These are phyloP conservation scores for Diorhabda sublineata DNA, from an alignment of 1,140 invertebrate genomes.

Conservation along the genomic window DNA sequence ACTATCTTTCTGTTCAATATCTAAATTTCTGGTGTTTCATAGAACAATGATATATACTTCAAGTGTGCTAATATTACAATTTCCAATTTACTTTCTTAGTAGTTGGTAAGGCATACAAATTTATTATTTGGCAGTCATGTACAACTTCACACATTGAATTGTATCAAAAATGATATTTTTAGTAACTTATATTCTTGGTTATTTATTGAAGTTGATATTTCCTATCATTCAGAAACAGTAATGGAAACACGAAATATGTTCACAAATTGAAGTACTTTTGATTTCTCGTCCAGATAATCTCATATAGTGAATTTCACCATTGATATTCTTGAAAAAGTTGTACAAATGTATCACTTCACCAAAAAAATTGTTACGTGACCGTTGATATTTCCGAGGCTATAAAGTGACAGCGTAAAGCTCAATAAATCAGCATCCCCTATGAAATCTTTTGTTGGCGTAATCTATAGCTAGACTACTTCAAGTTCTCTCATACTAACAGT, in stretches of 20 bases:
- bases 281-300: neutral
- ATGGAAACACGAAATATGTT: neutral
- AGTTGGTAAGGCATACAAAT: too few relatives aligned
- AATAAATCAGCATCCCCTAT: neutral
- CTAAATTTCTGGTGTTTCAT: too few relatives aligned
- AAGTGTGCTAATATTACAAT: too few relatives aligned
- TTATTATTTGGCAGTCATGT: too few relatives aligned
- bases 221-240: too few relatives aligned
- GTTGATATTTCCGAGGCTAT: neutral
- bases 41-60: too few relatives aligned
- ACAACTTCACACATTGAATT: too few relatives aligned
- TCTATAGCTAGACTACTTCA: neutral
- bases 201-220: too few relatives aligned
- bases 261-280: neutral
- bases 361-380: constrained; percentile 2
- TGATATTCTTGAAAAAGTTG: neutral
- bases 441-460: neutral
- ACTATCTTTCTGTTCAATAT: too few relatives aligned
- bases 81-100: too few relatives aligned
- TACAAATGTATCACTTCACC: neutral
- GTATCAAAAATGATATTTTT: too few relatives aligned
- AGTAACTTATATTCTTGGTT: too few relatives aligned
- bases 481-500: neutral
- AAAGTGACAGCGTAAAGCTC: constrained; percentile 1
- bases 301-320: neutral